Evolutionary conservation across 1,140 invertebrate genomes (phyloP).

Genomic region (Drosophila subobscura): DNA sequence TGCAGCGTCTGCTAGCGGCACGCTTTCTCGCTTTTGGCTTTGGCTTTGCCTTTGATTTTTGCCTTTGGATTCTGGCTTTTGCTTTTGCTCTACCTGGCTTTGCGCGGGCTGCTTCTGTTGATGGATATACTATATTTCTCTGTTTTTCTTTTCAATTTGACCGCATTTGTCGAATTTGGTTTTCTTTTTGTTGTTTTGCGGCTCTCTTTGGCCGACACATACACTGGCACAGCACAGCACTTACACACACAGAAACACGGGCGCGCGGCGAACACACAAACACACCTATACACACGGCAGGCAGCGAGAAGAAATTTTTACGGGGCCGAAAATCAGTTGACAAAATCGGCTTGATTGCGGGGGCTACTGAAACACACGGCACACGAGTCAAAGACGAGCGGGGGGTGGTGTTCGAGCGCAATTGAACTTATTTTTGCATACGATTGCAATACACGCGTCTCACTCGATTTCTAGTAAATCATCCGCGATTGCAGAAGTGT

Average conservation of each 20-base stretch:
- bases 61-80: constrained; percentile 22
- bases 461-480: constrained; percentile 1
- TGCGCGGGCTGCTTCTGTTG: constrained; percentile 18
- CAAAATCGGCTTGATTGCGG: constrained; percentile 2
- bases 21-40: constrained; percentile 59
- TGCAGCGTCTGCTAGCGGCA: constrained; percentile 32
- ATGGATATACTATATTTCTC: constrained; percentile 57
- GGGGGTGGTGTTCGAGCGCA: background rate
- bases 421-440: constrained; percentile 9
- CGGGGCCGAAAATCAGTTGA: constrained; percentile 2
- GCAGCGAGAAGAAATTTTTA: constrained; percentile 9
- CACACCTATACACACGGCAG: constrained; percentile 42
- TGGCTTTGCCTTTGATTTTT: constrained; percentile 34
- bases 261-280: constrained; percentile 39
- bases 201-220: constrained; percentile 51
- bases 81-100: constrained; percentile 31
- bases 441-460: constrained; percentile 9
- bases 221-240: constrained; percentile 42
- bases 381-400: background rate
- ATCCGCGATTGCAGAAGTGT: constrained; percentile 7
- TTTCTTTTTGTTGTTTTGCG: constrained; percentile 56
- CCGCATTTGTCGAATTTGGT: constrained; percentile 78
- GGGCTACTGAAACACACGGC: constrained; percentile 5
- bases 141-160: constrained; percentile 77
- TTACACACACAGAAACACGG: constrained; percentile 45